Percentiles rank a stretch among this genome's conserved stretches.
phyloP scores from a whole-genome alignment of 2,797 vertebrate species.

The Botia almorhae region DNA sequence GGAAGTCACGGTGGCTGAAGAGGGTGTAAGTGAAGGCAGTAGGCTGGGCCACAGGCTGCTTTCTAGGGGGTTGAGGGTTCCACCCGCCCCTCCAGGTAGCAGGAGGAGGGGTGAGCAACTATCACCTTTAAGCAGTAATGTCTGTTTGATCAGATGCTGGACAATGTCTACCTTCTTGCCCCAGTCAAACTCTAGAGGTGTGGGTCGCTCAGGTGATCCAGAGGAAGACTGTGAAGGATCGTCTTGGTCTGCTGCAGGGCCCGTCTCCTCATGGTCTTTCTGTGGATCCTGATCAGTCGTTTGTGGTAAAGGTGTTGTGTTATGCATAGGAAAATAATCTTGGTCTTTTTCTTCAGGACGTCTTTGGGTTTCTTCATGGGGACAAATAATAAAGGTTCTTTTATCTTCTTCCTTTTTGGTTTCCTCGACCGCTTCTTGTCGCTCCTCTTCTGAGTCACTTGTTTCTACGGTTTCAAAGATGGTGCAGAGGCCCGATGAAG shows the following conservation, averaged over 20 bases:
- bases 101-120: constrained; percentile 75
- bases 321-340: constrained; percentile 11
- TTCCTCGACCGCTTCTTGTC: constrained; percentile 9
- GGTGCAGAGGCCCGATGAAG: constrained; percentile 80
- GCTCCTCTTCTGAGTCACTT: constrained; percentile 63
- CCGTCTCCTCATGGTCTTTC: not conserved
- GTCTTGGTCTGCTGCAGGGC: constrained; percentile 27
- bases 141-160: constrained; percentile 91
- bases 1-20: constrained; percentile 89
- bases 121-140: constrained; percentile 81
- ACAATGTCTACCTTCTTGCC: constrained; percentile 85
- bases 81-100: constrained; percentile 73
- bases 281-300: not conserved
- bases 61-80: constrained; percentile 85
- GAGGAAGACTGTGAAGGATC: constrained; percentile 39
- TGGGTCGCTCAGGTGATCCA: constrained; percentile 61
- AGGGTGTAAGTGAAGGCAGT: constrained; percentile 85
- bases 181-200: constrained; percentile 79
- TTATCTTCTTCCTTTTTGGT: constrained; percentile 34
- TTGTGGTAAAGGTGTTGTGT: constrained; percentile 19
- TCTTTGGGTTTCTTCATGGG: not conserved
- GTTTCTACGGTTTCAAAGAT: constrained; percentile 87
- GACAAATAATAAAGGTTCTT: not conserved
- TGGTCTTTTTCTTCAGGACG: constrained; percentile 51
- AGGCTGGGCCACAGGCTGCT: constrained; percentile 89